Evolutionary conservation across 2,888 invertebrate genomes (phyloP).

Genomic region (Herminia tarsipennalis): DNA sequence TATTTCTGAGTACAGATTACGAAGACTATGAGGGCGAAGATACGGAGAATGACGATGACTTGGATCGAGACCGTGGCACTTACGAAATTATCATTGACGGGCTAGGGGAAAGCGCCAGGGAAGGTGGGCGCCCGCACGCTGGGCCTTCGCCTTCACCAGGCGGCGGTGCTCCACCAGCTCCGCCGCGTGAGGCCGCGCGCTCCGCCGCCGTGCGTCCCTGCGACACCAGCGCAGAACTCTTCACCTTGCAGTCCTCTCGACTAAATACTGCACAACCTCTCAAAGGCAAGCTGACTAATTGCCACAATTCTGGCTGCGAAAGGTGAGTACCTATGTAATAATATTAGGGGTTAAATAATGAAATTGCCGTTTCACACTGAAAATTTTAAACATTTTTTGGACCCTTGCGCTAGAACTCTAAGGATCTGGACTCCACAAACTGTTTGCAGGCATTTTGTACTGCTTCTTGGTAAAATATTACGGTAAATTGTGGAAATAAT

Average conservation of each 20-base stretch:
- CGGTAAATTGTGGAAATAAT: no score
- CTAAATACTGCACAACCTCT: conserved; percentile 93
- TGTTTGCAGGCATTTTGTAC: no score
- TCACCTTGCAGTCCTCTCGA: conserved; percentile 92
- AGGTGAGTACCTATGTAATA: conserved; percentile 78
- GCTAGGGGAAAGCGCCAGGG: conserved; percentile 62
- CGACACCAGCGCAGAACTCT: conserved; percentile 95
- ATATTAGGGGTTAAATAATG: not conserved
- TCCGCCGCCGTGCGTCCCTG: conserved; percentile 90
- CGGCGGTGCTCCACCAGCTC: conserved; percentile 73
- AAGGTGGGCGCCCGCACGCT: conserved; percentile 61
- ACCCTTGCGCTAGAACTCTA: no score
- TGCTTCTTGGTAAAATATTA: no score
- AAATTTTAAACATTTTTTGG: no score
- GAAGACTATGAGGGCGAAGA: conserved; percentile 79
- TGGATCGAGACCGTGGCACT: conserved; percentile 73
- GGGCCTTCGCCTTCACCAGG: conserved; percentile 73
- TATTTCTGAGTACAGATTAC: conserved; percentile 56
- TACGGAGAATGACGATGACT: conserved; percentile 65
- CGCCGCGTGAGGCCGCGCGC: conserved; percentile 83
- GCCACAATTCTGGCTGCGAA: conserved; percentile 94
- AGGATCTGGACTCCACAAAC: no score
- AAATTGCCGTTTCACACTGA: not conserved
- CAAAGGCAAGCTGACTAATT: conserved; percentile 95
- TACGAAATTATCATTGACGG: conserved; percentile 80